Conservation (phyloP, 2,888 invertebrate species). For the Smittia sp. region DNA sequence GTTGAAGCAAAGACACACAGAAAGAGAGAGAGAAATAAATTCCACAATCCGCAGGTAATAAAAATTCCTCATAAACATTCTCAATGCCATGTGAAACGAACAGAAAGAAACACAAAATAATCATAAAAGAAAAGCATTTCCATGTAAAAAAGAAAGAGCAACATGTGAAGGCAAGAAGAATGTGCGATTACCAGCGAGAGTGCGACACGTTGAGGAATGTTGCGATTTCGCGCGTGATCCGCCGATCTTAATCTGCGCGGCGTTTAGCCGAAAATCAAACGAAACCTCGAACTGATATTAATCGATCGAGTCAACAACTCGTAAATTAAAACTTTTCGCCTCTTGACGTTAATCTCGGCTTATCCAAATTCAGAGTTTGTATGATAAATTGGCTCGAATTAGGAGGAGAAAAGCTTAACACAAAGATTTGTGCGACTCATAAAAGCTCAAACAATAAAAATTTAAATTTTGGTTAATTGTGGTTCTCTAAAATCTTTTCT, state of each 20-base stretch:
- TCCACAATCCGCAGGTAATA: conserved; percentile 29
- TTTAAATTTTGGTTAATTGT: conserved; percentile 40
- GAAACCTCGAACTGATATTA: conserved; percentile 33
- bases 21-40: background rate
- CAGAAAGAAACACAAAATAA: background rate
- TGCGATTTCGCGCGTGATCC: conserved; percentile 5
- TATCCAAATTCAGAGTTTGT: conserved; percentile 40
- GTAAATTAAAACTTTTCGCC: background rate
- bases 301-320: conserved; percentile 27
- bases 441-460: conserved; percentile 37
- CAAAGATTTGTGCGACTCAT: conserved; percentile 11
- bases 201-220: background rate
- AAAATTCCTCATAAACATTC: conserved; percentile 23
- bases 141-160: conserved; percentile 6
- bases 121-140: background rate
- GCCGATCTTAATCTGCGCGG: background rate
- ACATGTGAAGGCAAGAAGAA: conserved; percentile 7
- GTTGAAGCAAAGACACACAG: background rate
- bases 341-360: background rate
- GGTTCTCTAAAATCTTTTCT: conserved; percentile 6
- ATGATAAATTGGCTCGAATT: conserved; percentile 34
- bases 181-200: background rate
- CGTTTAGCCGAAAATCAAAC: background rate
- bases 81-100: conserved; percentile 11
- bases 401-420: background rate